Evolutionary conservation across 1,140 invertebrate species (phyloP).

Genomic region (Globodera ellingtonae): DNA sequence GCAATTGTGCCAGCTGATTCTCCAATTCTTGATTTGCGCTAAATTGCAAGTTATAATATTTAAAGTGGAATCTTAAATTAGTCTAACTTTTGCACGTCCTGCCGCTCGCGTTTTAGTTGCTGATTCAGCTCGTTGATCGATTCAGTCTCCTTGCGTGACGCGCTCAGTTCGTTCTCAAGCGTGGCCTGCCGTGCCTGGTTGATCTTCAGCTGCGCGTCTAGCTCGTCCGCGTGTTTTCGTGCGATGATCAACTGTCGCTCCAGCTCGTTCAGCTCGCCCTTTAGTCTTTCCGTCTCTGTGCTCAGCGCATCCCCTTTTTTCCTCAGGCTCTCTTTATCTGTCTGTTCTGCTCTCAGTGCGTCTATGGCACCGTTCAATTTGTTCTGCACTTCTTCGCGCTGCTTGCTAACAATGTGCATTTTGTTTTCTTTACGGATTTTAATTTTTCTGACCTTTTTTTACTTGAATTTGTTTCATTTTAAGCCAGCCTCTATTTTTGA

Average conservation of each 20-base stretch:
- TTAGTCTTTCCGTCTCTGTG: constrained; percentile 62
- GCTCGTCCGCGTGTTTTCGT: constrained; percentile 61
- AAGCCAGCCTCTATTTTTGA: neutral
- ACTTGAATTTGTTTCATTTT: neutral
- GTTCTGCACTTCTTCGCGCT: constrained; percentile 56
- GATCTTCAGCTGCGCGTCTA: constrained; percentile 63
- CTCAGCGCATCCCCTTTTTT: constrained; percentile 39
- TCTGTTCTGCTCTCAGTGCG: constrained; percentile 52
- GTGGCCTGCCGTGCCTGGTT: constrained; percentile 54
- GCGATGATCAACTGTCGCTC: constrained; percentile 59
- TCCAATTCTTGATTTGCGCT: constrained; percentile 62
- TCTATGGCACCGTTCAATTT: constrained; percentile 55
- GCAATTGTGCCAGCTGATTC: constrained; percentile 47
- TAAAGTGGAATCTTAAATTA: neutral
- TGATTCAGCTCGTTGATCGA: constrained; percentile 61
- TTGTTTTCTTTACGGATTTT: no score
- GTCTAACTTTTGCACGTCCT: constrained; percentile 58
- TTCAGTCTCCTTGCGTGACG: constrained; percentile 57
- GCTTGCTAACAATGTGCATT: constrained; percentile 49
- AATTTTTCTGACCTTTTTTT: neutral
- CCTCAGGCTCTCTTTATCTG: constrained; percentile 39
- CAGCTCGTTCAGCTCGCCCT: constrained; percentile 53
- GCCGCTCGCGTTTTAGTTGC: constrained; percentile 58
- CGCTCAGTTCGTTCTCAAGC: constrained; percentile 58
- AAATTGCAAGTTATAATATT: constrained; percentile 21